Conservation (phyloP, 1,140 invertebrate genomes). For the Epicauta chinensis region DNA sequence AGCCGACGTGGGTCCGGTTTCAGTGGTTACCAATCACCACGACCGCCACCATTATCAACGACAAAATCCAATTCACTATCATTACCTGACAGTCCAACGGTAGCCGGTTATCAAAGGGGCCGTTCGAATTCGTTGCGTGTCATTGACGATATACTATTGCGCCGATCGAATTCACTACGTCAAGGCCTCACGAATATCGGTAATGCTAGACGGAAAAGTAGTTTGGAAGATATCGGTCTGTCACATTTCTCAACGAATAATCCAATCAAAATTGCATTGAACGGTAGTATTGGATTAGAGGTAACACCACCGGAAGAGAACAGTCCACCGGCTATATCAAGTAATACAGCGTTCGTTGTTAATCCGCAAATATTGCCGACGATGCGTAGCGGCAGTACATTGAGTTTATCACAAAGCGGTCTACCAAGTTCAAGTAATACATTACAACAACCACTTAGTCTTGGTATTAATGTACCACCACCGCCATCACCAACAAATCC, state of each 20-base stretch:
- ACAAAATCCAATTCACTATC: slow-evolving; percentile 84
- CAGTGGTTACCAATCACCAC: slow-evolving; percentile 55
- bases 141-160: slow-evolving; percentile 74
- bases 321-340: slow-evolving; percentile 44
- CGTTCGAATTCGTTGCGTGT: slow-evolving; percentile 79
- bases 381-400: slow-evolving; percentile 32
- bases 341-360: slow-evolving; percentile 51
- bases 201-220: slow-evolving; percentile 63
- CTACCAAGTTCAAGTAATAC: slow-evolving; percentile 48
- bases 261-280: slow-evolving; percentile 76
- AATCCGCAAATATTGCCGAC: slow-evolving; percentile 48
- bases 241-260: slow-evolving; percentile 65
- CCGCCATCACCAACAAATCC: slow-evolving; percentile 12
- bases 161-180: slow-evolving; percentile 75
- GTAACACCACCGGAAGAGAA: slow-evolving; percentile 76
- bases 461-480: slow-evolving; percentile 28
- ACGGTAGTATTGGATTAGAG: slow-evolving; percentile 75
- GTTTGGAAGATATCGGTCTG: slow-evolving; percentile 78
- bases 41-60: slow-evolving; percentile 67
- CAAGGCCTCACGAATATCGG: slow-evolving; percentile 60
- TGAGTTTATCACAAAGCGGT: slow-evolving; percentile 44
- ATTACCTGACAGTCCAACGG: slow-evolving; percentile 78
- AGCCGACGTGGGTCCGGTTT: slow-evolving; percentile 55
- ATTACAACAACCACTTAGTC: slow-evolving; percentile 27
- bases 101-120: slow-evolving; percentile 65